These are phyloP conservation scores for Hypotaenidia okinawae DNA, from an alignment of 2,797 vertebrate species.

Conservation along the genomic window DNA sequence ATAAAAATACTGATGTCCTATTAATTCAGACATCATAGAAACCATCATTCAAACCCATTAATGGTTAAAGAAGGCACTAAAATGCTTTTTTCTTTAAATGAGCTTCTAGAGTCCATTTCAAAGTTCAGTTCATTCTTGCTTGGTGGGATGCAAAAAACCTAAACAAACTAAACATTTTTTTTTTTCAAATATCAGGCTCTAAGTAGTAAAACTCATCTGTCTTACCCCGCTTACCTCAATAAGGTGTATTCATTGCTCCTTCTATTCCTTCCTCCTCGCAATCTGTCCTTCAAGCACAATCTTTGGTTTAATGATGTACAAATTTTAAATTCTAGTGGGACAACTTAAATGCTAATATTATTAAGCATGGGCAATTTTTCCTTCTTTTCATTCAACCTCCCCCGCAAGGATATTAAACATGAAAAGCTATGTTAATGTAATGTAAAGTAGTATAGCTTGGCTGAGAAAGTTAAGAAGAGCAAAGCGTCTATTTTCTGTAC, in stretches of 20 bases:
- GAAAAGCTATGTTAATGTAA: conserved; percentile 47
- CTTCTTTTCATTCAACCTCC: conserved; percentile 46
- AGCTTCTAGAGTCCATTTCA: neutral
- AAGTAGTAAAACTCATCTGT: neutral
- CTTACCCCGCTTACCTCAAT: neutral
- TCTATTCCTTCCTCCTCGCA: neutral
- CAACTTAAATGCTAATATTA: conserved; percentile 59
- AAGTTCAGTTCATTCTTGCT: neutral
- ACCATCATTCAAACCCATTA: neutral
- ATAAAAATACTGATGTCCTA: neutral
- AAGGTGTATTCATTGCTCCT: neutral
- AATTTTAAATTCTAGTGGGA: conserved; percentile 49
- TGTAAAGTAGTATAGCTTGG: conserved; percentile 18
- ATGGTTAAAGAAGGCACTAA: neutral
- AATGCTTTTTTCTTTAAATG: neutral
- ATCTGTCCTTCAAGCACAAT: conserved; percentile 36
- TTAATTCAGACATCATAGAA: neutral
- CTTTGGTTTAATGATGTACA: conserved; percentile 35
- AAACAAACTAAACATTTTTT: neutral
- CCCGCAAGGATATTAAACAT: conserved; percentile 47
- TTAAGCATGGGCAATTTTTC: conserved; percentile 46
- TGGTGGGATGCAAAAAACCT: neutral
- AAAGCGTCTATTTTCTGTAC: conserved; percentile 17
- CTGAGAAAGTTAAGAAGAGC: conserved; percentile 16
- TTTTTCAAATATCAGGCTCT: neutral